Conservation (phyloP, 2,797 vertebrate genomes). For the Myiothlypis chrysogaster region DNA sequence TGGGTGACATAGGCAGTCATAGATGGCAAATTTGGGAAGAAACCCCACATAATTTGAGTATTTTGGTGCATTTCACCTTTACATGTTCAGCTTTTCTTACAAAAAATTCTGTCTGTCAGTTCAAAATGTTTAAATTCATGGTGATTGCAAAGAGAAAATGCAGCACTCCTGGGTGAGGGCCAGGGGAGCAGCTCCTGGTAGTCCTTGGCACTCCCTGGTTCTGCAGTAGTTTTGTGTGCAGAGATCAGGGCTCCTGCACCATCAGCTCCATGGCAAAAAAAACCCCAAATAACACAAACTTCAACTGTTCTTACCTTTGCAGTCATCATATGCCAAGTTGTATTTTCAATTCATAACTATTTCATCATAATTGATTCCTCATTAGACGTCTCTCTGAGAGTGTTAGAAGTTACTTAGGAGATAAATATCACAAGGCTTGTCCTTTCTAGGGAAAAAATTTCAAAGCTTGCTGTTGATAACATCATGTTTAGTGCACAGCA, state of each 20-base stretch:
- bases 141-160: background rate
- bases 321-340: background rate
- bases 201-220: rapidly evolving
- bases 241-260: background rate
- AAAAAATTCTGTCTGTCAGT: background rate
- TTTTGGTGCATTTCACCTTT: background rate
- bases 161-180: background rate
- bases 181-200: background rate
- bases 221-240: background rate
- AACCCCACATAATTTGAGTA: rapidly evolving
- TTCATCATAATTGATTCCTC: background rate
- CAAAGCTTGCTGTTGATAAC: background rate
- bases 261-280: rapidly evolving
- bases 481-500: background rate
- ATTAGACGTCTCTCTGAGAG: background rate
- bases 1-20: background rate
- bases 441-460: background rate
- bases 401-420: background rate
- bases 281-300: background rate
- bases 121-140: background rate
- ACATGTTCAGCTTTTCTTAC: background rate
- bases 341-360: background rate
- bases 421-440: background rate
- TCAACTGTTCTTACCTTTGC: background rate
- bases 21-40: background rate